phyloP scores from a whole-genome alignment of 2,797 vertebrate species.

The Xerus rutilus region DNA sequence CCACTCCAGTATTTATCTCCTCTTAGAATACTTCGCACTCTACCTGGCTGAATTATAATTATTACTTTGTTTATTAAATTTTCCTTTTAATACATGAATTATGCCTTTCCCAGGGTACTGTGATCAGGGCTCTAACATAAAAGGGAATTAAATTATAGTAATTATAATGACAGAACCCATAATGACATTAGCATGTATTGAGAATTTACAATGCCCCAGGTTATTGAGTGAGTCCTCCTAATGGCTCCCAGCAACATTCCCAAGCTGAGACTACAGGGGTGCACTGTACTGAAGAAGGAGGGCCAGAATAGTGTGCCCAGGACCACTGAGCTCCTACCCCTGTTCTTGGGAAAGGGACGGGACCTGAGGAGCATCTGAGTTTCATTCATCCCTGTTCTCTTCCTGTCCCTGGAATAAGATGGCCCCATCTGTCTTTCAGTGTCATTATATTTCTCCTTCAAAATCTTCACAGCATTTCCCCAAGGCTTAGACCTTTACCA shows the following conservation, averaged over 20 bases:
- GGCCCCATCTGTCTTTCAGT: constrained; percentile 13
- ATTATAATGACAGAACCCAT: constrained; percentile 29
- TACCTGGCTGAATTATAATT: background rate
- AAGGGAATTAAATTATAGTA: background rate
- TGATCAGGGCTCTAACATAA: background rate
- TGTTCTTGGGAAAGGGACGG: background rate
- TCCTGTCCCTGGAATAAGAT: background rate
- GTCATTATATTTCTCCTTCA: constrained; percentile 61
- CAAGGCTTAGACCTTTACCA: constrained; percentile 45
- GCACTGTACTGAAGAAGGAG: background rate
- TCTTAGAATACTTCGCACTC: background rate
- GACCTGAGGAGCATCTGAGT: background rate
- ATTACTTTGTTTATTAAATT: background rate
- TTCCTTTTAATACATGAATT: constrained; percentile 47
- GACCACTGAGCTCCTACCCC: background rate
- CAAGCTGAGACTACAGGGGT: background rate
- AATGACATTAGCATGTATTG: background rate
- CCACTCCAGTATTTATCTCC: background rate
- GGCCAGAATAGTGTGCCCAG: background rate
- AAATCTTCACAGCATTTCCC: constrained; percentile 63
- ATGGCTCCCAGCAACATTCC: background rate
- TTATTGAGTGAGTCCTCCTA: background rate
- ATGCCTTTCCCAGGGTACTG: background rate
- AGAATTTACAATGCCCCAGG: background rate
- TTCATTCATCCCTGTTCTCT: background rate